Base-by-base conservation (phyloP, 2,113 vertebrate genomes). In the Lepus europaeus region DNA sequence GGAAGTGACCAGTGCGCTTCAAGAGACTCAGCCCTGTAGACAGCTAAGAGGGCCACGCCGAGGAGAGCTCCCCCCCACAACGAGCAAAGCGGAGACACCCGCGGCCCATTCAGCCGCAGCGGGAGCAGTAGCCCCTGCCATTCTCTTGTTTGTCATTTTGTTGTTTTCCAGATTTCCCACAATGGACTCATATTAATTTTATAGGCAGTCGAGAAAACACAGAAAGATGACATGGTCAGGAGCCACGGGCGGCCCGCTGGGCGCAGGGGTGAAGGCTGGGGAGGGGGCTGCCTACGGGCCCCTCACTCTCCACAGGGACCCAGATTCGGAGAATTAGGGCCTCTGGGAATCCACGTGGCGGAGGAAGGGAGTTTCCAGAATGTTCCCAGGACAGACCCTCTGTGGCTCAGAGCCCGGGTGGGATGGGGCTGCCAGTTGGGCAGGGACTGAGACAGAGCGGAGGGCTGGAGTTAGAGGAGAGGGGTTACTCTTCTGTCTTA, bases 121-220 rank as follows among this genome's bases (percentile, higher is more conserved):
- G 11, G 63, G 6, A 0, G 8, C 5, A 1, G 29, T 1, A 16
- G 63, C 53, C 1, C 7, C 70, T 7, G 51, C 5, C 25, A 1
- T 3, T 45, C 33, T 76, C 64, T 31, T 56, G 66, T 27, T 23
- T 33, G 64, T 49, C 76, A 14, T 73, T 72, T 45, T 79, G 45
- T 66, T 6, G 17, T 31, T 87, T 89, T 72, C 92, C 81, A 66
- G 12, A 90, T 80, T 64, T 36, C 19, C 89, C 89, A 66, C 45
- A 12, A 9, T 12, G 61, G 81, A 76, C 72, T 33, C 39, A 5
- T 49, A 4, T 2, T 31, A 31, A 61, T 59, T 69, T 74, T 29
- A 51, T 5, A 66, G 72, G 64, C 29, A 49, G 78, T 80, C 90
- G 61, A 29, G 66, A 49, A 61, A 66, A 36, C 1, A 29, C 9